Base-by-base conservation (phyloP, 2,888 invertebrate genomes). In the Drosophila fungiperda region DNA sequence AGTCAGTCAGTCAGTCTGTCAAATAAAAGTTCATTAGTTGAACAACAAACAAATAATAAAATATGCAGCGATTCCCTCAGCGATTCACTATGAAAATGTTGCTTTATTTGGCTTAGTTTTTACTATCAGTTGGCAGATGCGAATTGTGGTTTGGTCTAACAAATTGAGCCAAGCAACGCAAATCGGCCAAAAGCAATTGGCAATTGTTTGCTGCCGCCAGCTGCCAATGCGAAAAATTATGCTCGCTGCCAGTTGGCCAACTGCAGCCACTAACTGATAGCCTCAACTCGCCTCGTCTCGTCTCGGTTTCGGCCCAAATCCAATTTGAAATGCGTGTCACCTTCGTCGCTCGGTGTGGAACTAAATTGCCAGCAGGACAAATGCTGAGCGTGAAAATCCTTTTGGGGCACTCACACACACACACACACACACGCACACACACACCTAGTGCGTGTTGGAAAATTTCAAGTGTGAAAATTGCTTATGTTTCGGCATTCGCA, bases 311-410 rank as follows among this genome's bases (percentile, higher is more conserved):
- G 67, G 64, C 74, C 76, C 79, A 75, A 87, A 89, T 87, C 87
- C 85, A 87, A 87, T 87, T 87, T 60, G 87, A 89, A 87, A 89
- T 87, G 87, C 89, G 82, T 87, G 80, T 83, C 87, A 76, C 76
- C 69, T 58, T 67, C 68, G 73, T 26, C 52, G 67, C 68, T 20
- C 11, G 26, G 49, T 15, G 50, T 81, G 81, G 78, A 82, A 85
- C 82, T 68, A 82, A 82, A 69, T 61, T 55, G 71, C 49, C 53
- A 67, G 68, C 74, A 78, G 78, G 76, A 79, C 76, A 84, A 78
- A 72, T 72, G 69, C 72, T 45, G 61, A 80, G 86, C 85, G 80
- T 87, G 83, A 80, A 85, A 80, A 86, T 86, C 73, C 79, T 76
- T 74, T 72, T 70, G 72, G 65, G 73, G 71, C 73, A 76, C 26